These are phyloP conservation scores for Lota lota DNA, from an alignment of 2,113 vertebrate genomes.

Conservation along the genomic window DNA sequence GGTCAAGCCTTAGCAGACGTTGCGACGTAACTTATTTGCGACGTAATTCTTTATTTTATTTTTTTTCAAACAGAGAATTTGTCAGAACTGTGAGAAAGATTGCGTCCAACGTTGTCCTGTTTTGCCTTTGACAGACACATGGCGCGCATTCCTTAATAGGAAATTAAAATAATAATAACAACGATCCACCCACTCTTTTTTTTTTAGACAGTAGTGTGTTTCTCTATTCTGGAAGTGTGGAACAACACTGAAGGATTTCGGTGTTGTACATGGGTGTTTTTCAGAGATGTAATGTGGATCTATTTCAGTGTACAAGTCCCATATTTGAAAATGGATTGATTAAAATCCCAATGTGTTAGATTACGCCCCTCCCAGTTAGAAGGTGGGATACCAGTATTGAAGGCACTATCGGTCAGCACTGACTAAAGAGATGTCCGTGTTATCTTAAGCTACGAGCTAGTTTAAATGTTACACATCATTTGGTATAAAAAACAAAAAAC, in stretches of 20 bases:
- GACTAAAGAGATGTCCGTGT: no score
- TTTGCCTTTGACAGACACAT: not conserved
- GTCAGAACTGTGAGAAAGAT: constrained; percentile 38
- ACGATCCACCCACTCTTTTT: no score
- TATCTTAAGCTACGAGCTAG: no score
- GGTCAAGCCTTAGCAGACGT: constrained; percentile 61
- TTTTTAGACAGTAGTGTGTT: not conserved
- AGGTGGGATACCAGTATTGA: no score
- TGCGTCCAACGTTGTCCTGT: not conserved
- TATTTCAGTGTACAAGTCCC: not conserved
- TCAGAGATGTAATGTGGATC: no score
- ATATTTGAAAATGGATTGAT: not conserved
- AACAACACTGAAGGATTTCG: not conserved
- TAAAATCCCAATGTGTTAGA: no score
- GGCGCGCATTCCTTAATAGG: not conserved
- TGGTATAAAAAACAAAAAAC: no score
- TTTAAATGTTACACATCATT: no score
- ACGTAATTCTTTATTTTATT: not conserved
- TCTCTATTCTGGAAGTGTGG: not conserved
- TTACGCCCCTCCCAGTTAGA: no score
- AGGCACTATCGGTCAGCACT: no score
- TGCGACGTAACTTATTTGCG: not conserved
- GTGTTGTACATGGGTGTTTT: no score
- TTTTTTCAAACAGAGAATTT: constrained; percentile 22
- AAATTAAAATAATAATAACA: not conserved